These are phyloP conservation scores for Hyperoodon ampullatus DNA, from an alignment of 2,113 vertebrate species.

Conservation along the genomic window DNA sequence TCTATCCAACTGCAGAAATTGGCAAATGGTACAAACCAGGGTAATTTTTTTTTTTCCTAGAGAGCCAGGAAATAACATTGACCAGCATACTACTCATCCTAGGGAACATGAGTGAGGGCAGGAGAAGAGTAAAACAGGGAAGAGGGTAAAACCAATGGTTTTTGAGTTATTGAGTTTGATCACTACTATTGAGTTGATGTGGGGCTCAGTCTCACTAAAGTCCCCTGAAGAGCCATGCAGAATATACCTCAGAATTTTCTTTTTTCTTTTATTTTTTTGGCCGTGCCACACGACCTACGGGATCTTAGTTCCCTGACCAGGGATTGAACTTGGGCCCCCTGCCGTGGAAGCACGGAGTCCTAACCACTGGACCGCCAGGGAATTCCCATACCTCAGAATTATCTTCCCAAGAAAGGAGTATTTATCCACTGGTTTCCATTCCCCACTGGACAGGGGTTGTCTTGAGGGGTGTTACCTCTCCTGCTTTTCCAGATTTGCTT, in stretches of 20 bases:
- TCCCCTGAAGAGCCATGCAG: not conserved
- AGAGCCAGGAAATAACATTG: not conserved
- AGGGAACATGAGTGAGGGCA: not conserved
- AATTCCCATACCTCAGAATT: not conserved
- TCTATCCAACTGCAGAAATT: not conserved
- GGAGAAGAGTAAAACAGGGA: not conserved
- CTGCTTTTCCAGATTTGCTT: not conserved
- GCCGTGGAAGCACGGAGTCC: not conserved
- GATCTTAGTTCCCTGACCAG: not conserved
- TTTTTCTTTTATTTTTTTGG: not conserved
- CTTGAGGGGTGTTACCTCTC: not conserved
- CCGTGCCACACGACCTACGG: not conserved
- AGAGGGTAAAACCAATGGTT: not conserved
- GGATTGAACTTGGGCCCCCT: not conserved
- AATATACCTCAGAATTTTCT: not conserved
- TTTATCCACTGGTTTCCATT: not conserved
- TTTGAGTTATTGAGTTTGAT: not conserved
- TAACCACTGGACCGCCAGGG: not conserved
- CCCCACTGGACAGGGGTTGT: not conserved
- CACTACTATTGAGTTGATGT: not conserved
- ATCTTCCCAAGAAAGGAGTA: not conserved
- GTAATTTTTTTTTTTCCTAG: not conserved
- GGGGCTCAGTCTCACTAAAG: not conserved
- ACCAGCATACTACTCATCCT: not conserved
- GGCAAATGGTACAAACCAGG: not conserved